Conservation (phyloP, 2,797 vertebrate species). For the Cheirogaleus major region DNA sequence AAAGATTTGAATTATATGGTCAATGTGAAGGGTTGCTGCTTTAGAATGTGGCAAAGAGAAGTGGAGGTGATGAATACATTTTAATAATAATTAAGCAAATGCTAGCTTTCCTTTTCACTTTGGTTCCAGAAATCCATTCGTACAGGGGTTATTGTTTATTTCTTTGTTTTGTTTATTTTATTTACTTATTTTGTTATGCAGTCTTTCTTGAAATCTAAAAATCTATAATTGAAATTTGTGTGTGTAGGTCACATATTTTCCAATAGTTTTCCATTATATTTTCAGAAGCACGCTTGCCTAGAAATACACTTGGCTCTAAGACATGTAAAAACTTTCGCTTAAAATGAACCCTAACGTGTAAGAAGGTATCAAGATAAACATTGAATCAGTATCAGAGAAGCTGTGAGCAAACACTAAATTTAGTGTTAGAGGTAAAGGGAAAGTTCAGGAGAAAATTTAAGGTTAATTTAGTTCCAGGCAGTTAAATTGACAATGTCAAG, state of each 20-base stretch:
- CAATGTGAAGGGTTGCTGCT: background rate
- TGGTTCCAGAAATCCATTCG: background rate
- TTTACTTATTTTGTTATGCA: background rate
- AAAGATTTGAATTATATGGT: slow-evolving; percentile 29
- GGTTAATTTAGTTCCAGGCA: background rate
- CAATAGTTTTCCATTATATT: background rate
- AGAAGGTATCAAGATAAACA: background rate
- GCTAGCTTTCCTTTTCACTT: background rate
- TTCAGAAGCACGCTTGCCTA: background rate
- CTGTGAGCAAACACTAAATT: background rate
- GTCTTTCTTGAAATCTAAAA: slow-evolving; percentile 24
- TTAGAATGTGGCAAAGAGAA: slow-evolving; percentile 50
- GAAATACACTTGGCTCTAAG: slow-evolving; percentile 6
- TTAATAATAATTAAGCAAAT: background rate
- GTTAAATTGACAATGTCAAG: background rate
- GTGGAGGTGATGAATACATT: background rate
- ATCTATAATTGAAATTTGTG: background rate
- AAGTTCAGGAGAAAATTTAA: background rate
- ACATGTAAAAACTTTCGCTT: background rate
- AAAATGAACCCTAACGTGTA: background rate
- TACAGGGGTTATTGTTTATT: background rate
- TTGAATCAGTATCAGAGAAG: background rate
- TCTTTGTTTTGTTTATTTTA: background rate
- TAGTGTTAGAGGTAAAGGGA: background rate
- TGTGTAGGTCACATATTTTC: background rate